phyloP scores from a whole-genome alignment of 1,140 invertebrate genomes.

The Dreissena rostriformis region DNA sequence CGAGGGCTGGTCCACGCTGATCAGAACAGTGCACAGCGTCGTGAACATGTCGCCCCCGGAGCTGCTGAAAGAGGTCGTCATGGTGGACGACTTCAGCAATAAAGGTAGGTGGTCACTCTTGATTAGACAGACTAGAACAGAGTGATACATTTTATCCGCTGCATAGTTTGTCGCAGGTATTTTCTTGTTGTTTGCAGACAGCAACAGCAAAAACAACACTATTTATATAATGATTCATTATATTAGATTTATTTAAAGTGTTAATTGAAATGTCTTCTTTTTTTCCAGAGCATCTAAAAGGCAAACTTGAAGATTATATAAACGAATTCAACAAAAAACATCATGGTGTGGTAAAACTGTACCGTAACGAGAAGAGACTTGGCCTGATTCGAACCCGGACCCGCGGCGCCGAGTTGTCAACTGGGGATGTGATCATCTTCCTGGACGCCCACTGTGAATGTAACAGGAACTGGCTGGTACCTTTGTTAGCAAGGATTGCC shows the following conservation, averaged over 20 bases:
- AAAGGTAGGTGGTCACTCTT: slow-evolving; percentile 85
- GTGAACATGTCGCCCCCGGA: slow-evolving; percentile 95
- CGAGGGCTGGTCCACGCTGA: slow-evolving; percentile 95
- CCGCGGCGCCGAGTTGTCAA: slow-evolving; percentile 95
- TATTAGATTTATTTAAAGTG: background rate
- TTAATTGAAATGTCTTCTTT: background rate
- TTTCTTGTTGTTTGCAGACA: too few species aligned
- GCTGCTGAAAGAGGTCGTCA: slow-evolving; percentile 96
- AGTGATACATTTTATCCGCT: too few species aligned
- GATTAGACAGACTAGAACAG: too few species aligned
- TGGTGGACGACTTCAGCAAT: slow-evolving; percentile 99
- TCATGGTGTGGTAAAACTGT: slow-evolving; percentile 91
- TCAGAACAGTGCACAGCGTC: slow-evolving; percentile 98
- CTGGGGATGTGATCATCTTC: slow-evolving; percentile 98
- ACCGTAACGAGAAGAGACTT: slow-evolving; percentile 90
- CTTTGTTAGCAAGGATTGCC: slow-evolving; percentile 96
- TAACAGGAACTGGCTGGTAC: slow-evolving; percentile 97
- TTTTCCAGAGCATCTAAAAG: slow-evolving; percentile 92
- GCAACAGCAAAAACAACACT: too few species aligned
- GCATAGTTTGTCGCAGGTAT: too few species aligned
- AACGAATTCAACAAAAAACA: slow-evolving; percentile 86
- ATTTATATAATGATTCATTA: too few species aligned
- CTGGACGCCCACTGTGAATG: slow-evolving; percentile 92
- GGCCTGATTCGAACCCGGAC: slow-evolving; percentile 98
- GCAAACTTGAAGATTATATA: slow-evolving; percentile 94